phyloP scores from a whole-genome alignment of 30 jellyfish, hydroid and myxozoan genomes.

The Aurelia coerulea region DNA sequence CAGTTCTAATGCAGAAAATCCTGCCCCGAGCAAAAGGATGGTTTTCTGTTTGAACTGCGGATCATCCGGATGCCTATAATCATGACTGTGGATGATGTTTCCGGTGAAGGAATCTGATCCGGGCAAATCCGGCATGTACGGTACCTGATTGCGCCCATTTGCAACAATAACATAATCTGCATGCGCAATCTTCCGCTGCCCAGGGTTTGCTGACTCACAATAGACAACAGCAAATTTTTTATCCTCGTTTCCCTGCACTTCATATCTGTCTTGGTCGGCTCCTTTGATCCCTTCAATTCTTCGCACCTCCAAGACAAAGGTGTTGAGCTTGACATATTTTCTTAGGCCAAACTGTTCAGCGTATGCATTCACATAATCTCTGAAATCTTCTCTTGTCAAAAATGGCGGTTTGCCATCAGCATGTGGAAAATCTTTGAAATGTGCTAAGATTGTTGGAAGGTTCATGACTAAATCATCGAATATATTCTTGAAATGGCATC shows the following conservation, averaged over 20 bases:
- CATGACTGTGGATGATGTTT: conserved; percentile 37
- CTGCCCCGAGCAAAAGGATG: conserved; percentile 35
- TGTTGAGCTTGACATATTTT: conserved; percentile 6
- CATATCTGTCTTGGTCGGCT: neutral
- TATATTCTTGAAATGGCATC: conserved; percentile 27
- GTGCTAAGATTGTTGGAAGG: conserved; percentile 22
- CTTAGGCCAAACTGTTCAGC: conserved; percentile 7
- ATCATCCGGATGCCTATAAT: conserved; percentile 13
- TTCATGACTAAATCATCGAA: conserved; percentile 34
- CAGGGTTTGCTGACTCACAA: neutral
- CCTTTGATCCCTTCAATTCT: neutral
- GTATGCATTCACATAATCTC: conserved; percentile 17
- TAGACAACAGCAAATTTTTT: neutral
- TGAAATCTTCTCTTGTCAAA: conserved; percentile 28
- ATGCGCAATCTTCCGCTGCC: neutral
- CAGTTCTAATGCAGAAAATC: conserved; percentile 41
- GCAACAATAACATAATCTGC: conserved; percentile 52
- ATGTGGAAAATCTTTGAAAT: conserved; percentile 41
- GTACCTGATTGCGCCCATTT: conserved; percentile 52
- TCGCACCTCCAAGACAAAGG: conserved; percentile 42
- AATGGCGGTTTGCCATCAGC: conserved; percentile 21
- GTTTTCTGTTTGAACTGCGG: conserved; percentile 1
- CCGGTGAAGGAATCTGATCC: conserved; percentile 27
- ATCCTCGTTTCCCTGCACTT: neutral
- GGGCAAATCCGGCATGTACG: conserved; percentile 23